Percentiles rank a stretch among this genome's conserved stretches.
phyloP scores from a whole-genome alignment of 2,113 vertebrate species.

The Lycaon pictus region DNA sequence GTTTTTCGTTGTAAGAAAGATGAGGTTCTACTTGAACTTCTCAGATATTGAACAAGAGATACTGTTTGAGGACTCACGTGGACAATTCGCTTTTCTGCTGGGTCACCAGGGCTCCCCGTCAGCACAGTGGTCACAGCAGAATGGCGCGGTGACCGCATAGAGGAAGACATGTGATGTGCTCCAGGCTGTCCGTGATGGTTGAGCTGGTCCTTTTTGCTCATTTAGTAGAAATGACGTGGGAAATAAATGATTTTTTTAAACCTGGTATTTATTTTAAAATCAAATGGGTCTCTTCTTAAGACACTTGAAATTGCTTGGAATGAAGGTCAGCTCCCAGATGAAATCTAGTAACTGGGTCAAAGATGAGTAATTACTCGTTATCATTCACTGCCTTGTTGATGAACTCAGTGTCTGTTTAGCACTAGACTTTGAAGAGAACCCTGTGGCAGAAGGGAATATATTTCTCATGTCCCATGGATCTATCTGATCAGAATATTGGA shows the following conservation, averaged over 20 bases:
- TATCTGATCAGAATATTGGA: no score
- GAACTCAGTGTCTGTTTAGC: background rate
- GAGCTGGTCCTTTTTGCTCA: background rate
- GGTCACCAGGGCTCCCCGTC: background rate
- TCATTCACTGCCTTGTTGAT: background rate
- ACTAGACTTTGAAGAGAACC: background rate
- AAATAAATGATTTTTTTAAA: background rate
- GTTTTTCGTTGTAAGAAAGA: background rate
- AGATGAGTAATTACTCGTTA: background rate
- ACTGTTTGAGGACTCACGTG: background rate
- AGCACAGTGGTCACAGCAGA: background rate
- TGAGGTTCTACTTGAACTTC: background rate
- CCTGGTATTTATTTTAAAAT: background rate
- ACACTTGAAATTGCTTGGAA: no score
- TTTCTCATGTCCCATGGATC: background rate
- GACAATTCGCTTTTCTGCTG: background rate
- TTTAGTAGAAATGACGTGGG: background rate
- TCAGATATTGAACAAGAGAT: background rate
- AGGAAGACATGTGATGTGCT: background rate
- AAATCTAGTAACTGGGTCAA: background rate
- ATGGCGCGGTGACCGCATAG: accelerated
- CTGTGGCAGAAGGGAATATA: background rate
- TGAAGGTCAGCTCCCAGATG: background rate
- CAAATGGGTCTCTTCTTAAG: background rate
- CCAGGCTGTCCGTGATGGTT: background rate